A percentile compares a stretch with the other conserved stretches of the same genome.
These are phyloP conservation scores for Rhagonycha lutea DNA, from an alignment of 2,888 invertebrate genomes.

Conservation along the genomic window DNA sequence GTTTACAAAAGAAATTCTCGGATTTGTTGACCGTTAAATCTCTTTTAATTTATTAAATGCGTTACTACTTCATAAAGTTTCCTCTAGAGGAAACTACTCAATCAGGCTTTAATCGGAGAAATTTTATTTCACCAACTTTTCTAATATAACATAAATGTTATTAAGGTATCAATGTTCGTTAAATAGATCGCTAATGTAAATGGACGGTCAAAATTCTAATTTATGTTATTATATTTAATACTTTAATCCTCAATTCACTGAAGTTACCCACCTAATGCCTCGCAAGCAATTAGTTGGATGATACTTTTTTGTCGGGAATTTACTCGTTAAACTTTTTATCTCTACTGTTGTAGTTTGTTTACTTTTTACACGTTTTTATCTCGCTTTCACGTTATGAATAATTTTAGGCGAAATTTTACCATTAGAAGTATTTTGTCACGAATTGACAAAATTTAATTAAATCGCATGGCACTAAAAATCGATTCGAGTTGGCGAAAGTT, in stretches of 20 bases:
- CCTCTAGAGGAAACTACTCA: neutral
- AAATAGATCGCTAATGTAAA: neutral
- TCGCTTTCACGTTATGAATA: neutral
- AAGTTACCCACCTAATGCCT: neutral
- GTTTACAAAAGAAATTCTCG: neutral
- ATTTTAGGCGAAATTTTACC: neutral
- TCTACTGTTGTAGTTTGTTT: neutral
- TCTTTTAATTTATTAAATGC: neutral
- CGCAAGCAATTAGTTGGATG: neutral
- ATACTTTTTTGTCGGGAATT: neutral
- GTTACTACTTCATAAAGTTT: neutral
- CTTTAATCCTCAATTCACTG: neutral
- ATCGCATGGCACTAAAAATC: neutral
- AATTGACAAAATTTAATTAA: neutral
- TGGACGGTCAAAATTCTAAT: neutral
- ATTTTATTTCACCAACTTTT: neutral
- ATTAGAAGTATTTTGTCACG: neutral
- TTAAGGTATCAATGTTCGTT: neutral
- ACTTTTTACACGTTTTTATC: neutral
- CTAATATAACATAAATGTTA: neutral
- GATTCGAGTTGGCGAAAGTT: neutral
- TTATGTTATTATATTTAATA: neutral
- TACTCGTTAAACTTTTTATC: neutral
- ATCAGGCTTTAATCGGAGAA: neutral
- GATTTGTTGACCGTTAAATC: neutral